Conservation (phyloP, 2,113 vertebrate genomes). For the Myanophis thanlyinensis region DNA sequence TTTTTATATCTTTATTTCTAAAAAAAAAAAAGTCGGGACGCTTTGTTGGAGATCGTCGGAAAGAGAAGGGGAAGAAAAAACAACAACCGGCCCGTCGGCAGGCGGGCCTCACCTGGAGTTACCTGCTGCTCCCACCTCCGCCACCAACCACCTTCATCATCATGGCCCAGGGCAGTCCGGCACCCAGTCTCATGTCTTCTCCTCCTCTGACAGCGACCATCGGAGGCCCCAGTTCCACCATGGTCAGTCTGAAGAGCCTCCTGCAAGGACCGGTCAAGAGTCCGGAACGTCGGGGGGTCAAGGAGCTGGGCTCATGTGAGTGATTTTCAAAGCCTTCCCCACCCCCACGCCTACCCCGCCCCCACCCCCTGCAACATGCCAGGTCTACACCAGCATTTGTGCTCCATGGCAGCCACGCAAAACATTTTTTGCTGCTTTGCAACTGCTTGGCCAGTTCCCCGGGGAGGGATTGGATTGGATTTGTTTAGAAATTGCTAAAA, state of each 20-base stretch:
- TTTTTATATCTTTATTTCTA: background rate
- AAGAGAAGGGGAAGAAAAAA: constrained; percentile 28
- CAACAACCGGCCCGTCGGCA: too few relatives aligned
- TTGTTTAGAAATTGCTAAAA: background rate
- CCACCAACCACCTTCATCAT: background rate
- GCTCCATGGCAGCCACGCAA: background rate
- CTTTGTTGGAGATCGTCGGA: background rate
- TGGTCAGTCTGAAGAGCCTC: constrained; percentile 44
- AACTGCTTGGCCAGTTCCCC: background rate
- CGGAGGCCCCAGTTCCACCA: background rate
- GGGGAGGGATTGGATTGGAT: background rate
- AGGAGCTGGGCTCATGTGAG: constrained; percentile 1
- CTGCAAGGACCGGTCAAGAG: constrained; percentile 50
- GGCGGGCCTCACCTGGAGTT: constrained; percentile 47
- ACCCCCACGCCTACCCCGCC: too few relatives aligned
- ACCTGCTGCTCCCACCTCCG: background rate
- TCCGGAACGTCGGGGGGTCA: constrained; percentile 24
- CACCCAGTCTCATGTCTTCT: background rate
- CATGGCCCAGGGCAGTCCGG: constrained; percentile 28
- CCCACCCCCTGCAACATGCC: background rate
- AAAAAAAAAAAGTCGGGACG: too few relatives aligned
- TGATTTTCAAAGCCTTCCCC: too few relatives aligned
- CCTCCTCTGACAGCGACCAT: constrained; percentile 17
- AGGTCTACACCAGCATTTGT: background rate
- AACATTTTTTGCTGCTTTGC: background rate